Percentiles rank a stretch among this genome's conserved stretches.
These are phyloP conservation scores for Microplitis deprimator DNA, from an alignment of 2,888 invertebrate species.

Conservation along the genomic window DNA sequence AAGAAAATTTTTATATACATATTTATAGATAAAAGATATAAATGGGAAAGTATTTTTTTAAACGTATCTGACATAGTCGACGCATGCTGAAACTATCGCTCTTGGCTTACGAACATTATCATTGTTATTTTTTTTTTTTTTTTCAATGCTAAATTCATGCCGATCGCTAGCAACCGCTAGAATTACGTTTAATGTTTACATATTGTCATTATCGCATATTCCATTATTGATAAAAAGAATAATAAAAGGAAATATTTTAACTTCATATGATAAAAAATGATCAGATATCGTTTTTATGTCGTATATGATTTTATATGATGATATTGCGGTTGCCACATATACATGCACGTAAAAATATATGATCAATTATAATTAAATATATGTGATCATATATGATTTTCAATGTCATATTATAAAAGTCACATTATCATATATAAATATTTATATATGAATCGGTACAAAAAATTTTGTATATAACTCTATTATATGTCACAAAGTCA, in stretches of 20 bases:
- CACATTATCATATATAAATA: too few species aligned
- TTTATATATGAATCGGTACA: neutral
- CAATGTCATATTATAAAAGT: too few species aligned
- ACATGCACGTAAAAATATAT: neutral
- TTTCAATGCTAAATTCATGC: slow-evolving; percentile 29
- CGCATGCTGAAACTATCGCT: slow-evolving; percentile 36
- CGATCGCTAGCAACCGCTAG: slow-evolving; percentile 22
- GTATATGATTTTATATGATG: neutral
- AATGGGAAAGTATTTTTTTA: neutral
- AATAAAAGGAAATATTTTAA: too few species aligned
- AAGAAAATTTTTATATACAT: neutral
- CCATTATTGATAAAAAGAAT: slow-evolving; percentile 19
- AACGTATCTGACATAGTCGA: slow-evolving; percentile 32
- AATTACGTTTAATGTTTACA: slow-evolving; percentile 29
- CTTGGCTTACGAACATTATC: slow-evolving; percentile 53
- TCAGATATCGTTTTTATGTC: neutral
- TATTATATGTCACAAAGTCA: too few species aligned
- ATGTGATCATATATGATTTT: too few species aligned
- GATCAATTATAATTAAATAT: neutral
- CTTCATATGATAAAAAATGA: slow-evolving; percentile 11
- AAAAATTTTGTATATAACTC: too few species aligned
- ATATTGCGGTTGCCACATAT: too few species aligned
- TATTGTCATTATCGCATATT: slow-evolving; percentile 20
- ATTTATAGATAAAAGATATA: neutral
- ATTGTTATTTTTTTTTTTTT: slow-evolving; percentile 26